phyloP scores from a whole-genome alignment of 2,888 invertebrate genomes.

The Eupsilia transversa region DNA sequence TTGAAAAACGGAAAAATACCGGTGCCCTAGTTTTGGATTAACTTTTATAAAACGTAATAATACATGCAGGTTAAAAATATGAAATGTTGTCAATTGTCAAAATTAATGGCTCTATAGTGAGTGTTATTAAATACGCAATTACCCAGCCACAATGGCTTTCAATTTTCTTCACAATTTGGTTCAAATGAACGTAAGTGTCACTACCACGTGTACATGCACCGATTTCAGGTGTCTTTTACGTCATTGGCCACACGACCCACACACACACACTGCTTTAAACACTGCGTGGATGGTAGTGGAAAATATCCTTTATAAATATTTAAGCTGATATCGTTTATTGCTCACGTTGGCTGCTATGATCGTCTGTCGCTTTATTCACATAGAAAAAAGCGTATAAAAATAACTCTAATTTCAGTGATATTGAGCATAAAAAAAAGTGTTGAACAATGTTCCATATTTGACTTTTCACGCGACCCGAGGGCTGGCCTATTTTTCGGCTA shows the following conservation, averaged over 20 bases:
- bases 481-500: neutral
- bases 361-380: neutral
- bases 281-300: neutral
- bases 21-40: too few relatives aligned
- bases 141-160: constrained; percentile 2
- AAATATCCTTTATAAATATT: neutral
- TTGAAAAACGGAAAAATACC: too few relatives aligned
- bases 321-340: neutral
- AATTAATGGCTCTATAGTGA: neutral
- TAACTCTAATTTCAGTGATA: neutral
- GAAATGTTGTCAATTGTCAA: too few relatives aligned
- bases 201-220: neutral
- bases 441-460: neutral
- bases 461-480: neutral
- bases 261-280: too few relatives aligned
- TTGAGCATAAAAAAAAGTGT: neutral
- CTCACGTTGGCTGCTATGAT: neutral
- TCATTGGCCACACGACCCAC: constrained; percentile 10
- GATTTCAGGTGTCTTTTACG: constrained; percentile 7
- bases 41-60: too few relatives aligned
- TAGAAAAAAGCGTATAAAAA: neutral
- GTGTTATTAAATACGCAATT: neutral
- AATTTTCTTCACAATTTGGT: constrained; percentile 33
- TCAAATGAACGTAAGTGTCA: constrained; percentile 12
- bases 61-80: too few relatives aligned